Evolutionary conservation across 2,888 invertebrate species (phyloP), one percentile per base, ranked within the genome.

Genomic region (Cephus nigrinus): DNA sequence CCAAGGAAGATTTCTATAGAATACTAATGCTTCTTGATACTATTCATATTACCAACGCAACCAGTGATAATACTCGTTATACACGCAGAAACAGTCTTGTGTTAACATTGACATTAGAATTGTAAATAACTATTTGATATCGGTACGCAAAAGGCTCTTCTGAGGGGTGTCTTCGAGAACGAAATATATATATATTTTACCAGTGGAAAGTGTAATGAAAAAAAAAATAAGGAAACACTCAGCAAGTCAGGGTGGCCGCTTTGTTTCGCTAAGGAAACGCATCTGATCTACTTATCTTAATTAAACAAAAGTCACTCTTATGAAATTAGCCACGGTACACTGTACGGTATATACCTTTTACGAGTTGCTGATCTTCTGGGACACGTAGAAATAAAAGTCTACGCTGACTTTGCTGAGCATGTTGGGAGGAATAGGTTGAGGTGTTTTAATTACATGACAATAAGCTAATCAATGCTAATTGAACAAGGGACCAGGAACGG

Each of bases 401-500:
- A 76, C 78, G 78, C 74, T 75, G 15, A 33, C 23, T 40, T 75
- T 73, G 76, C 68, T 77, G 74, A 78, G n/a, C 77, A 35, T 40
- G 73, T 68, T 33, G 71, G 68, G 71, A 76, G 32, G n/a, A 75
- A 35, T 33, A 15, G 34, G 12, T 33, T 33, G n/a, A 55, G 36
- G 68, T 32, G 31, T 79, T 81, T 81, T 83, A 81, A 82, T 82
- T 80, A 79, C 78, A 78, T 73, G 76, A 82, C 74, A 80, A 80
- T 80, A 73, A 77, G 75, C 73, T 75, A 78, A 82, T 82, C 79
- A 82, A 76, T 77, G 76, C 74, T 82, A 81, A 82, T 80, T 82
- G 76, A 81, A 40, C n/a, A 11, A 72, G 23, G 31, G 33, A 33
- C 31, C 33, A 72, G 12, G 72, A 72, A 72, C 33, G 31, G 15